Evolutionary conservation across 2,888 invertebrate genomes (phyloP), one percentile per base, ranked within the genome.

Genomic region (Orthosia gothica): DNA sequence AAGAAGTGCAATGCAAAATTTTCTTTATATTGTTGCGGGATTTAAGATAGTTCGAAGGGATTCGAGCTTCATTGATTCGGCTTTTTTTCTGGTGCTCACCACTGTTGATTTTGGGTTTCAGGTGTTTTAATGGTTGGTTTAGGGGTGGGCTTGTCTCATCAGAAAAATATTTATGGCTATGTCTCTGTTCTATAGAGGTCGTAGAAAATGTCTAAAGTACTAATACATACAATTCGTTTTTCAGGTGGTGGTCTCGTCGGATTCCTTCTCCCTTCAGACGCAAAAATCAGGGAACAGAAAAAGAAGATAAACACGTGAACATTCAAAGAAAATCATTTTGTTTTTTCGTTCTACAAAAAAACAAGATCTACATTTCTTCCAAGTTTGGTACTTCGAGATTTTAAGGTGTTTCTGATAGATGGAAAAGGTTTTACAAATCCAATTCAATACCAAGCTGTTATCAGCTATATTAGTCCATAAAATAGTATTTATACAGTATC

Each of bases 221-320:
- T 61, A 40, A 26, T 64, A 5, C 7, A n/a, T 64, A 9, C 13
- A n/a, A 0, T 0, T 32, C 12, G 49, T 50, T 69, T 94, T 92
- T 4, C 92, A 95, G 95, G 85, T 81, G 95, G 94, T 3, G 94
- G 93, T 3, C 2, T 93, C 0, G 70, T 95, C 0, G 94, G 91
- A 0, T 87, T 94, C 0, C 77, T 95, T 0, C 81, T 96, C 15
- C 95, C 95, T 0, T 83, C 91, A 11, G 93, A 94, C 2, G 84
- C 80, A 13, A 84, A 86, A 15, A 74, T 80, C 59, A 32, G 0
- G 18, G 65, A 76, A 87, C 23, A 47, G 50, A 0, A 80, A 77
- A 47, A 74, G 4, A 85, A 50, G 23, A 15, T 80, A 12, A 66
- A 61, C 15, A 74, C 65, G 59, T 61, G 79, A 76, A 62, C 57